Percentiles rank a stretch among this genome's conserved stretches.
phyloP scores from a whole-genome alignment of 2,888 invertebrate genomes.

The Drosophila neutralis region DNA sequence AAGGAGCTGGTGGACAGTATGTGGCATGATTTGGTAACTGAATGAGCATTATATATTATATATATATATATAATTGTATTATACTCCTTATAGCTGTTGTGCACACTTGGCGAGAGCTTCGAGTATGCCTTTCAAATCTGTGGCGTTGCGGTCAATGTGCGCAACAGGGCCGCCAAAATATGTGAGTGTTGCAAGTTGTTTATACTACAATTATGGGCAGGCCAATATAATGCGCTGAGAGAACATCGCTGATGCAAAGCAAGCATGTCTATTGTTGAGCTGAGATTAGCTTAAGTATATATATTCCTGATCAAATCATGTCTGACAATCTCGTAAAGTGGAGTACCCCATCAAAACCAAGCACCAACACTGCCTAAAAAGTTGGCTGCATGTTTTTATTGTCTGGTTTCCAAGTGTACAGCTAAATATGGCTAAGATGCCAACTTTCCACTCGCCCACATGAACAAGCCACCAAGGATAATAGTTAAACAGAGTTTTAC shows the following conservation, averaged over 20 bases:
- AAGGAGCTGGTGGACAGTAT: constrained; percentile 89
- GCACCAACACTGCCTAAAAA: no score
- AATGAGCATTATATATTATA: constrained; percentile 62
- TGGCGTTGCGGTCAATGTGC: constrained; percentile 97
- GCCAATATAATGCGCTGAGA: neutral
- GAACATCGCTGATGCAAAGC: neutral
- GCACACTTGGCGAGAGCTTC: constrained; percentile 97
- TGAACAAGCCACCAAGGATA: no score
- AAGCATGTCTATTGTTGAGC: neutral
- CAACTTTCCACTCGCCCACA: no score
- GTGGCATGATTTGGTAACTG: constrained; percentile 90
- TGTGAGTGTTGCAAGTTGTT: constrained; percentile 85
- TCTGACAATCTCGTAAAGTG: neutral
- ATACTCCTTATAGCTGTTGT: constrained; percentile 86
- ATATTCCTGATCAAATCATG: neutral
- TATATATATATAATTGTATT: neutral
- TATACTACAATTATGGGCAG: neutral
- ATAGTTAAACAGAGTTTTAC: no score
- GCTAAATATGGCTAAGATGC: no score
- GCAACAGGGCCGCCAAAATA: constrained; percentile 95
- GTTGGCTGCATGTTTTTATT: no score
- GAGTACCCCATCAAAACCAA: no score
- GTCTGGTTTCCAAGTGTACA: no score
- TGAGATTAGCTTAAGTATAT: neutral
- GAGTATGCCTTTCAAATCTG: constrained; percentile 96